Evolutionary conservation across 2,888 invertebrate genomes (phyloP).

Genomic region (Cheilosia soror): DNA sequence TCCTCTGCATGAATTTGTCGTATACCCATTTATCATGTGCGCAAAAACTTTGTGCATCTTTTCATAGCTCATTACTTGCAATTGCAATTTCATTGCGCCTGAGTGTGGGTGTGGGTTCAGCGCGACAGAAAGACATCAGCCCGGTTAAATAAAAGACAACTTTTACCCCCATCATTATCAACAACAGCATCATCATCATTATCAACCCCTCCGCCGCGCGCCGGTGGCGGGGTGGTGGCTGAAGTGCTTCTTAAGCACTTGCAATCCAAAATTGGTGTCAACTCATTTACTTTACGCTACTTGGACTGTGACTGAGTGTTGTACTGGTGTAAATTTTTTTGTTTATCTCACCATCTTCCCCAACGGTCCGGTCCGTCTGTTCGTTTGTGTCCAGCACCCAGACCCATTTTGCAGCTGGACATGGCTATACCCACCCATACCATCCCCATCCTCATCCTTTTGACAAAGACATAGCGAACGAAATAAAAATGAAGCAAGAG

Average conservation of each 20-base stretch:
- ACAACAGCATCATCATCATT: constrained; percentile 44
- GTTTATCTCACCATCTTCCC: constrained; percentile 31
- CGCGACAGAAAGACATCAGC: constrained; percentile 39
- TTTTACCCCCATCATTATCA: constrained; percentile 43
- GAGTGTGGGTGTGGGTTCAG: not conserved
- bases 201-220: constrained; percentile 9
- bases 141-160: constrained; percentile 50
- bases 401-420: constrained; percentile 27
- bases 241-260: constrained; percentile 66
- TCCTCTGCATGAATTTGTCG: constrained; percentile 46
- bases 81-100: constrained; percentile 35
- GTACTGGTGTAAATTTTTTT: constrained; percentile 51
- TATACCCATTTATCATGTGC: constrained; percentile 70
- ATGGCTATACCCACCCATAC: not conserved
- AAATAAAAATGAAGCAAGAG: constrained; percentile 8
- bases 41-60: constrained; percentile 66
- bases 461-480: constrained; percentile 6
- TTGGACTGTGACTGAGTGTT: constrained; percentile 39
- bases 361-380: constrained; percentile 44
- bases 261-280: constrained; percentile 72
- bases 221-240: constrained; percentile 16
- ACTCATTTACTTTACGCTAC: constrained; percentile 70
- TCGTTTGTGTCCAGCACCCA: constrained; percentile 11
- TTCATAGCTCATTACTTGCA: constrained; percentile 74
- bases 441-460: constrained; percentile 4